Base-by-base conservation (phyloP, 2,888 invertebrate genomes). In the Microplitis manilae region DNA sequence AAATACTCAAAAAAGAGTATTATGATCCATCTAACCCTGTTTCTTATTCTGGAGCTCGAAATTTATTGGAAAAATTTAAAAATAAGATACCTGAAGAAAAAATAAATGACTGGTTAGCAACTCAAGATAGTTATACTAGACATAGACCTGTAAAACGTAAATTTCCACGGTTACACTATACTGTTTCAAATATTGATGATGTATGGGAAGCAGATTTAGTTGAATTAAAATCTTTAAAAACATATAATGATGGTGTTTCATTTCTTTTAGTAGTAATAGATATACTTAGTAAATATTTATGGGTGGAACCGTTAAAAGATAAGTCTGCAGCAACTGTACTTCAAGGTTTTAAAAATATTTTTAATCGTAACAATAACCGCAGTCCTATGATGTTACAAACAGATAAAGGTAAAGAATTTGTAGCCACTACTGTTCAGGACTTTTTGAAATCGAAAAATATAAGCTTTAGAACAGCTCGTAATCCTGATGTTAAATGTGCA, bases 241-340 rank as follows among this genome's bases (percentile, higher is more conserved):
- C 30, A 7, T 70, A 81, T 13, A 81, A 82, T 9, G 82, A 84
- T 17, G 78, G 80, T 5, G 81, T 82, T 50, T 50, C 50, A 50
- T 50, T 50, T 50, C 7, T 50, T 13, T 4, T 50, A 50, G 50
- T 50, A 2, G 50, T 50, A 50, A 50, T 50, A 50, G 50, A 50
- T 50, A 4, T 50, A 7, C 50, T 50, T 13, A 81, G 80, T 17
- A 82, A 82, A 76, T 80, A 76, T 41, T 77, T 81, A 2, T 81
- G 76, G 77, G 74, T 77, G 6, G 78, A 77, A 68, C 68, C 83
- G 4, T 59, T 84, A 38, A 74, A 65, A 59, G 60, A 77, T 67
- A 83, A 83, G 73, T 64, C 77, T 0, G 75, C n/a, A 38, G 15
- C 15, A 60, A 2, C 50, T 9, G 50, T 50, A 9, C 13, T 50